phyloP scores from a whole-genome alignment of 2,888 invertebrate genomes.

The Melieria crassipennis region DNA sequence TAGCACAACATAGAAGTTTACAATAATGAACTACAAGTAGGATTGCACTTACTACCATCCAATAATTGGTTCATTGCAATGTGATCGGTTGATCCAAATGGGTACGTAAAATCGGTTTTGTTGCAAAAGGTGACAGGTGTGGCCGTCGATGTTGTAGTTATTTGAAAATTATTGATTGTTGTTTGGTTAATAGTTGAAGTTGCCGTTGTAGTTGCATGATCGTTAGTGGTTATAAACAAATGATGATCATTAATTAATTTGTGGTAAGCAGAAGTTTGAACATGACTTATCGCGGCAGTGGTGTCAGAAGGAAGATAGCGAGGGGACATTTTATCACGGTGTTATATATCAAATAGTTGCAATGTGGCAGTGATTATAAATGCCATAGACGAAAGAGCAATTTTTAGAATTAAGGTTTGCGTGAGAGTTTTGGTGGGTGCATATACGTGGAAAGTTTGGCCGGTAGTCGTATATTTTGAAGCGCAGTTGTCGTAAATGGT shows the following conservation, averaged over 20 bases:
- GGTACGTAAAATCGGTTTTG: slow-evolving; percentile 47
- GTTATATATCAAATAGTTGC: neutral
- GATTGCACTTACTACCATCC: slow-evolving; percentile 63
- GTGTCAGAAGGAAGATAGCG: no score
- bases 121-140: slow-evolving; percentile 47
- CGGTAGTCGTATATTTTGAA: no score
- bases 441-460: no score
- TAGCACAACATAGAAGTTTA: no score
- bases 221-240: slow-evolving; percentile 19
- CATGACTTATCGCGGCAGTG: no score
- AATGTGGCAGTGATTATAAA: neutral
- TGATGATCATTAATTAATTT: slow-evolving; percentile 26
- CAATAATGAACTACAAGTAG: slow-evolving; percentile 22
- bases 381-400: no score
- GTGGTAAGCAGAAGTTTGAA: slow-evolving; percentile 11
- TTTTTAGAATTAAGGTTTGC: no score
- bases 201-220: slow-evolving; percentile 10
- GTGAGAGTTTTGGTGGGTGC: no score
- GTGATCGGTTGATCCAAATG: slow-evolving; percentile 46
- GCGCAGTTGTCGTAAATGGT: no score
- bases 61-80: slow-evolving; percentile 55
- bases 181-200: slow-evolving; percentile 6
- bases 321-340: no score
- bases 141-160: slow-evolving; percentile 32
- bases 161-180: no score